Base-by-base conservation (phyloP, 2,797 vertebrate genomes). In the Pterois miles region DNA sequence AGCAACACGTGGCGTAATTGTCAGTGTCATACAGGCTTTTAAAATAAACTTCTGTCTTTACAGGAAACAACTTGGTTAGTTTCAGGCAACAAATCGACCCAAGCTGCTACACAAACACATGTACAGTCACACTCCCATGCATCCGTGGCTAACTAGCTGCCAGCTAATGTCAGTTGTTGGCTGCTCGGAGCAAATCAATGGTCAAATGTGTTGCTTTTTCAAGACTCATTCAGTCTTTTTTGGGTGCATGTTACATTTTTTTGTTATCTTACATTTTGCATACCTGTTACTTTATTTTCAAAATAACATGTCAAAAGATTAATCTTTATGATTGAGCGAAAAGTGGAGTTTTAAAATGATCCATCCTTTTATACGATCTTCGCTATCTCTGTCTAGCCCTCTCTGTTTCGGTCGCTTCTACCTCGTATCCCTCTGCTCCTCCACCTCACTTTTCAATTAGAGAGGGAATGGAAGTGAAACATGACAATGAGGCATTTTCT, bases 401-500 rank as follows among this genome's bases (percentile, higher is more conserved):
- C 6, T 46, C 27, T 33, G 7, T 52, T 69, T 78, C 7, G 10
- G 5, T 68, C 58, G 53, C 43, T 52, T 65, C 25, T 12, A 31
- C 22, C 58, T 8, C n/a, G 12, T 18, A 4, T 10, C 31, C 38
- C 40, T 64, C 29, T 14, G 12, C 18, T 52, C 43, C 54, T 64
- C 65, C 53, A n/a, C 67, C 65, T 38, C 58, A 48, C 64, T 76
- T 90, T 91, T 92, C 88, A 87, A 88, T 89, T 88, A 90, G 53
- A 56, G 63, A 40, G 23, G 43, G 25, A 76, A 87, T 70, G 56
- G 54, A 78, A 79, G 74, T 79, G 66, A 86, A 87, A 78, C 59
- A 71, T 70, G 77, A 84, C 73, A 89, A 89, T 78, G 50, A 75
- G 58, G 48, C 68, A 57, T 84, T 76, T 86, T 77, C 40, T 72